A percentile compares a stretch with the other conserved stretches of the same genome.
phyloP scores from a whole-genome alignment of 1,140 invertebrate species.

The Aphidius gifuensis region DNA sequence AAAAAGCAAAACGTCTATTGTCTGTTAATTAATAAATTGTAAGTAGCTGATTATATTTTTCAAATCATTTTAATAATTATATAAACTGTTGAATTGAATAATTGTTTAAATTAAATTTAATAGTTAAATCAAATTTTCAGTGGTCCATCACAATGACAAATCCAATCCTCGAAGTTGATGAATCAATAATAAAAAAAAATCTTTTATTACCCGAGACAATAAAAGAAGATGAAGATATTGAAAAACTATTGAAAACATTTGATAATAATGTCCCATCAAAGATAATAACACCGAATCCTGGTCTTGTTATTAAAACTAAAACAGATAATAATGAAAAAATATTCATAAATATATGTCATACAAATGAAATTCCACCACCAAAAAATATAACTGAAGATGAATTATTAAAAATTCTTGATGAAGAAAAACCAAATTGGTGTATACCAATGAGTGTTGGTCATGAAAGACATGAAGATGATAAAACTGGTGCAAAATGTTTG shows the following conservation, averaged over 20 bases:
- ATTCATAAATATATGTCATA: constrained; percentile 78
- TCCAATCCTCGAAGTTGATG: constrained; percentile 37
- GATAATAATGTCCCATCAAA: constrained; percentile 30
- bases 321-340: constrained; percentile 67
- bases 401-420: constrained; percentile 67
- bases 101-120: too few relatives aligned
- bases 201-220: constrained; percentile 37
- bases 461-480: constrained; percentile 74
- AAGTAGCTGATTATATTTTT: too few relatives aligned
- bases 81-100: too few relatives aligned
- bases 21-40: too few relatives aligned
- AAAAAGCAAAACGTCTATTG: too few relatives aligned
- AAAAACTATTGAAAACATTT: constrained; percentile 27
- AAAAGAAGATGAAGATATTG: constrained; percentile 22
- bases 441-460: constrained; percentile 88
- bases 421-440: constrained; percentile 69
- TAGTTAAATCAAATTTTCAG: too few relatives aligned
- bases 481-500: constrained; percentile 46
- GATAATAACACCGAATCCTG: constrained; percentile 47
- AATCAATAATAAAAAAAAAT: constrained; percentile 33
- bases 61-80: too few relatives aligned
- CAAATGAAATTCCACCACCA: constrained; percentile 73
- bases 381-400: constrained; percentile 76
- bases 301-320: constrained; percentile 80
- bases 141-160: constrained; percentile 18